A percentile compares a stretch with the other conserved stretches of the same genome.
phyloP scores from a whole-genome alignment of 1,140 invertebrate species.

The Drosophila ambigua region DNA sequence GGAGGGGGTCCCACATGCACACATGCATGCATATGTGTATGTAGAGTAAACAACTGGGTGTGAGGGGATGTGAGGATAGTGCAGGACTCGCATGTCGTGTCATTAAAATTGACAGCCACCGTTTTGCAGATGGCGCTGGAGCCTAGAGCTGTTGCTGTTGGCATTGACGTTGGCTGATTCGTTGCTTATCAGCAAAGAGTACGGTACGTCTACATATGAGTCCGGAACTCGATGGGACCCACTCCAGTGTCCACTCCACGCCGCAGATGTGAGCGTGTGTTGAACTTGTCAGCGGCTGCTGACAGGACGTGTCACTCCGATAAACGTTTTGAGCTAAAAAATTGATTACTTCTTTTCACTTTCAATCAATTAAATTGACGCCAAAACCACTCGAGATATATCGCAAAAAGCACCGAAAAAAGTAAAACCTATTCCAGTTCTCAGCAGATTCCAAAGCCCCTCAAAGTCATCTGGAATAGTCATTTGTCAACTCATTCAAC shows the following conservation, averaged over 20 bases:
- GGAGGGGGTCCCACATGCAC: not conserved
- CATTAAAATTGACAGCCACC: constrained; percentile 74
- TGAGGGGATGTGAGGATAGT: constrained; percentile 20
- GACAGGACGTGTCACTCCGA: constrained; percentile 67
- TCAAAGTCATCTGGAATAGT: constrained; percentile 8
- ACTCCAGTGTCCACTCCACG: not conserved
- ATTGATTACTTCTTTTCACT: constrained; percentile 42
- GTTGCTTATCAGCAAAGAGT: constrained; percentile 30
- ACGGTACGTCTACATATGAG: not conserved
- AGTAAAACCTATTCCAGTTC: constrained; percentile 48
- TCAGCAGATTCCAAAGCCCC: constrained; percentile 41
- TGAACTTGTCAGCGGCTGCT: constrained; percentile 48
- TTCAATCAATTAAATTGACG: constrained; percentile 57
- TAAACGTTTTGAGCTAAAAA: constrained; percentile 61
- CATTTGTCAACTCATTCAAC: constrained; percentile 24
- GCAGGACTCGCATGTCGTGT: constrained; percentile 52
- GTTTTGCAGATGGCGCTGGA: constrained; percentile 62
- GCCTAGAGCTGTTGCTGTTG: constrained; percentile 36
- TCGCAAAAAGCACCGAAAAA: constrained; percentile 21
- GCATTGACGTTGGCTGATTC: constrained; percentile 53
- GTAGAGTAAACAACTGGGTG: not conserved
- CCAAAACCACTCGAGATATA: constrained; percentile 24
- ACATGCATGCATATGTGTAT: not conserved
- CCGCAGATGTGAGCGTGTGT: constrained; percentile 25
- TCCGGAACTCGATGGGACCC: constrained; percentile 15